Evolutionary conservation across 2,888 invertebrate species (phyloP), one percentile per base, ranked within the genome.

Genomic region (Standfussiana lucernea): DNA sequence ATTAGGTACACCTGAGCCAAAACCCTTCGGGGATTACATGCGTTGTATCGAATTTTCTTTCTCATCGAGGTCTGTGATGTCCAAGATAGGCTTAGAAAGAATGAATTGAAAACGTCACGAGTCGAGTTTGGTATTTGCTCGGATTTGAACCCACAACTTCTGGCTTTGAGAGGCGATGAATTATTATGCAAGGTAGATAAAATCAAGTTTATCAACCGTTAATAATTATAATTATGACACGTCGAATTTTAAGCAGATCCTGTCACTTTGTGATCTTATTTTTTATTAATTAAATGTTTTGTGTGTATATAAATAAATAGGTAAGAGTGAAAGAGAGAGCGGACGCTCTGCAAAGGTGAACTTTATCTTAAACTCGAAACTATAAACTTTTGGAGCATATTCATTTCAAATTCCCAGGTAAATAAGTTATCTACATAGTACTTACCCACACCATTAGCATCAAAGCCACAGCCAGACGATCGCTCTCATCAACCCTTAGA

Each of bases 381-480:
- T 53, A 24, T 3, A 3, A 50, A 24, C 50, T 50, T 6, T 53
- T 50, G 24, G 50, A 24, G 50, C 24, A 24, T n/a, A 50, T 50
- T 4, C 1, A 10, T 47, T 47, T 50, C 50, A 53, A 53, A n/a
- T 53, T 2, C 2, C 45, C 21, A 32, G 1, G 8, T 67, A 67
- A 47, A 24, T 15, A 32, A 32, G 37, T 10, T 21, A 21, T 59
- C 8, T 18, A 64, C 21, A 7, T 37, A 15, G 15, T 24, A 89
- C 92, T 91, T 70, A 98, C 98, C 98, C 99, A 99, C 42, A 99
- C 94, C 89, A 99, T 97, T 18, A 99, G 94, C 18, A 99, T 89
- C 73, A 99, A 97, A 0, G 99, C 98, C 0, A 98, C 98, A 65
- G 97, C 98, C 37, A 98, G 35, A 32, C 77, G 77, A 96, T 85